A percentile compares a stretch with the other conserved stretches of the same genome.
phyloP scores from a whole-genome alignment of 2,888 invertebrate genomes.

The Drosophila meridionalis region DNA sequence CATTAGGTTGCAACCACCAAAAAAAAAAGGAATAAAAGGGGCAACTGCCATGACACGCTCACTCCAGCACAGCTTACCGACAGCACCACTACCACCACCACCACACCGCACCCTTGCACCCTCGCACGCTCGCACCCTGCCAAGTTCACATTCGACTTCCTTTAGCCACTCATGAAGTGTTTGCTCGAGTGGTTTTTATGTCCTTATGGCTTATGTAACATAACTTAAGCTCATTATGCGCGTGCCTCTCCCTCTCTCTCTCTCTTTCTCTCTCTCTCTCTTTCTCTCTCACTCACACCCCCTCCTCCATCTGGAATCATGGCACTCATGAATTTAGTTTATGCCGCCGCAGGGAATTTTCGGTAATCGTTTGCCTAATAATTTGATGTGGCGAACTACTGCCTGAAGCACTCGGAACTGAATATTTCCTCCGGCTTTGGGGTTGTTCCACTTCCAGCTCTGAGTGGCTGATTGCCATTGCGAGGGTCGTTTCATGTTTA shows the following conservation, averaged over 20 bases:
- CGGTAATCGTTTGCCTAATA: conserved; percentile 74
- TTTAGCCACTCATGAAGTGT: conserved; percentile 64
- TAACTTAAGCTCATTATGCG: conserved; percentile 79
- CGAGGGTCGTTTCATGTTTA: conserved; percentile 7
- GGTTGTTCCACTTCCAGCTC: conserved; percentile 13
- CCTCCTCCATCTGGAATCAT: conserved; percentile 50
- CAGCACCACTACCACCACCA: conserved; percentile 15
- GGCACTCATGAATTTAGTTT: conserved; percentile 82
- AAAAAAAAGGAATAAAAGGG: conserved; percentile 27
- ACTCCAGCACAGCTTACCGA: conserved; percentile 19
- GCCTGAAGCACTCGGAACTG: background rate
- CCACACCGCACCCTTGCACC: conserved; percentile 20
- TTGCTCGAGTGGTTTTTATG: conserved; percentile 79
- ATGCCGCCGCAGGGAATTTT: conserved; percentile 80
- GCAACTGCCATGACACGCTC: conserved; percentile 30
- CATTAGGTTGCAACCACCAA: conserved; percentile 76
- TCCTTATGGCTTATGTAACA: conserved; percentile 80
- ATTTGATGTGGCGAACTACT: conserved; percentile 58
- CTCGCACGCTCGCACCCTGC: background rate
- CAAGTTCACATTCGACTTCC: conserved; percentile 25
- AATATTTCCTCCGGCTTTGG: background rate
- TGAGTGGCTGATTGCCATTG: background rate
- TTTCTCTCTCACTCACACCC: background rate
- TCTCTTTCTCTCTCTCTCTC: background rate
- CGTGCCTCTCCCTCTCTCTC: conserved; percentile 17